These are phyloP conservation scores for Orthonevra nobilis DNA, from an alignment of 2,888 invertebrate species.

Conservation along the genomic window DNA sequence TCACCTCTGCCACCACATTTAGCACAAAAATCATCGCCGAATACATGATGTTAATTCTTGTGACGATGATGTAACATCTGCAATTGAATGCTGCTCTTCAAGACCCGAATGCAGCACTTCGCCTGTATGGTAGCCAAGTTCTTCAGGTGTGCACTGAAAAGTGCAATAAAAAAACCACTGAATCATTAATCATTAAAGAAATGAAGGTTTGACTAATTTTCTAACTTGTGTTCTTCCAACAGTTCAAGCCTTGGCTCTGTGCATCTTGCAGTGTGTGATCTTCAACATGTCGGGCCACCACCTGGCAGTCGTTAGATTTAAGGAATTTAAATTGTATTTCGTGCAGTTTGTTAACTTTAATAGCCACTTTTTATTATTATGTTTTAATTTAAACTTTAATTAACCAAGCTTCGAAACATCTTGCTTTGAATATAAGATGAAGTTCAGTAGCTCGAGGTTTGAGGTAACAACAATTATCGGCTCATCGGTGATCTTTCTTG, in stretches of 20 bases:
- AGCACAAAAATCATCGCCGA: not conserved
- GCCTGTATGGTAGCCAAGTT: constrained; percentile 40
- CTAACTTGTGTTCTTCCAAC: not conserved
- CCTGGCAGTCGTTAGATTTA: constrained; percentile 1
- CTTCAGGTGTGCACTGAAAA: constrained; percentile 50
- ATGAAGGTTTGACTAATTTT: constrained; percentile 48
- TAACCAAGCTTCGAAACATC: too few relatives aligned
- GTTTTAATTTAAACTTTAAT: too few relatives aligned
- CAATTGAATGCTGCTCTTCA: constrained; percentile 27
- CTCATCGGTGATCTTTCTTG: too few relatives aligned
- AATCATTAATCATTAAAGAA: constrained; percentile 54
- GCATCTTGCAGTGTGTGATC: not conserved
- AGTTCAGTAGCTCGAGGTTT: too few relatives aligned
- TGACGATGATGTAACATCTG: constrained; percentile 50
- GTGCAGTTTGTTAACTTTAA: constrained; percentile 26
- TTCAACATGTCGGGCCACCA: too few relatives aligned
- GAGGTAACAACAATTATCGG: too few relatives aligned
- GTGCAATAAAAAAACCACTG: constrained; percentile 40
- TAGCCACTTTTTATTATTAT: too few relatives aligned
- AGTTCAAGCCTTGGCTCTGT: not conserved
- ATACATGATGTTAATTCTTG: constrained; percentile 39
- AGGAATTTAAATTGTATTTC: not conserved
- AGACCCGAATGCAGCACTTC: constrained; percentile 10
- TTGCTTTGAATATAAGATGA: too few relatives aligned
- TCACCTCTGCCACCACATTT: not conserved